Evolutionary conservation across 2,113 vertebrate species (phyloP).

Genomic region (Mola mola): DNA sequence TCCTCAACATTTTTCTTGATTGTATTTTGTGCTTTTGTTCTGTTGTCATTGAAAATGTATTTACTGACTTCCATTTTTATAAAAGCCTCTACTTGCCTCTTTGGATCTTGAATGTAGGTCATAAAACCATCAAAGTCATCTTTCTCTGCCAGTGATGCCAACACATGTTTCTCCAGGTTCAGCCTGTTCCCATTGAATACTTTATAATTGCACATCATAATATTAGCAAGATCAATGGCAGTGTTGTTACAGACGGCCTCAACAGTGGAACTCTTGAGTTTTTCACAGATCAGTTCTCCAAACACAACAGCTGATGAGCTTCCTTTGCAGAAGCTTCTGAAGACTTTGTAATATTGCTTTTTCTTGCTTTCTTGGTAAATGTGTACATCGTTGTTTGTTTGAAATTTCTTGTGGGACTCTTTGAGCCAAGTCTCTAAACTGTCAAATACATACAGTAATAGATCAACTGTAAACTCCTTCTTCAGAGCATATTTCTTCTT

Average conservation of each 20-base stretch:
- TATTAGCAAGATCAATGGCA: conserved; percentile 57
- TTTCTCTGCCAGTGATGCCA: conserved; percentile 77
- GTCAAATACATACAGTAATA: conserved; percentile 64
- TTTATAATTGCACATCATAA: conserved; percentile 57
- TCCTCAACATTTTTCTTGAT: conserved; percentile 31
- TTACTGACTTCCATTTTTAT: conserved; percentile 44
- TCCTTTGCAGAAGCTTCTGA: conserved; percentile 73
- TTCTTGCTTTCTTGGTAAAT: conserved; percentile 70
- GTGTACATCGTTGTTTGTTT: conserved; percentile 55
- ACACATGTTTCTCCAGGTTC: conserved; percentile 79
- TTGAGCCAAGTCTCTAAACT: conserved; percentile 48
- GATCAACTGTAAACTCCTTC: conserved; percentile 58
- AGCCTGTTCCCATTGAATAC: conserved; percentile 76
- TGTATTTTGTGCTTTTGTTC: not conserved
- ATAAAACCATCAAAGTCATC: conserved; percentile 76
- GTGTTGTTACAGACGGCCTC: conserved; percentile 51
- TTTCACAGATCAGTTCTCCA: conserved; percentile 73
- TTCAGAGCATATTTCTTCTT: conserved; percentile 18
- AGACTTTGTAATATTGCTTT: conserved; percentile 72
- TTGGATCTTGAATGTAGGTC: conserved; percentile 58
- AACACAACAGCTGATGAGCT: conserved; percentile 71
- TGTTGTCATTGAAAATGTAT: conserved; percentile 45
- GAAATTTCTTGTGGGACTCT: conserved; percentile 63
- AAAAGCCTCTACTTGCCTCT: conserved; percentile 49
- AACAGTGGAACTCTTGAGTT: conserved; percentile 61